Conservation (phyloP, 1,140 invertebrate species). For the Mya arenaria region DNA sequence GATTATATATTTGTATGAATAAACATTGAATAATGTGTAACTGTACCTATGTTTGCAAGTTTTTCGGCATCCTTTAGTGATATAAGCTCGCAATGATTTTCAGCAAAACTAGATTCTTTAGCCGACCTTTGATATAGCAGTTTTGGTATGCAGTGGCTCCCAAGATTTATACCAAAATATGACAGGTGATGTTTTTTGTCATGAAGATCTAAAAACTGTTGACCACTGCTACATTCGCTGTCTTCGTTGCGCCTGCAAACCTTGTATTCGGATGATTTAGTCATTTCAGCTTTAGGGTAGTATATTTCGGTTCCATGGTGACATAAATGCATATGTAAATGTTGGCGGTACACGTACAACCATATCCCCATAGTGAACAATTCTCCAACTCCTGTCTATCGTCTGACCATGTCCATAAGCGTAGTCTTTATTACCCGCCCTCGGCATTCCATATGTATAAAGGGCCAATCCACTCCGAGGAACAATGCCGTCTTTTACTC, state of each 20-base stretch:
- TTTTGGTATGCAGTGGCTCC: not conserved
- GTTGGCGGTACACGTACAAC: conserved; percentile 10
- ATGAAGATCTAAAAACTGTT: no score
- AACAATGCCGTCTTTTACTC: conserved; percentile 11
- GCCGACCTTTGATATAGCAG: not conserved
- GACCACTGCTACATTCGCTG: not conserved
- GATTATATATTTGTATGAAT: no score
- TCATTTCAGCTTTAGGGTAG: not conserved
- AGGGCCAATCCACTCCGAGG: not conserved
- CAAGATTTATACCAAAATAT: not conserved
- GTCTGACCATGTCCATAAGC: conserved; percentile 16
- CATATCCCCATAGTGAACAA: conserved; percentile 7
- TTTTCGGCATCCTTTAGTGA: not conserved
- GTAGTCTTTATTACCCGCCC: conserved; percentile 35
- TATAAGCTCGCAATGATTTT: not conserved
- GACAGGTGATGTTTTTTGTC: not conserved
- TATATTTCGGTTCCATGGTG: conserved; percentile 27
- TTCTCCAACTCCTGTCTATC: conserved; percentile 25
- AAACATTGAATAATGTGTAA: no score
- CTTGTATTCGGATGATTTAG: not conserved
- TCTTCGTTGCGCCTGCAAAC: conserved; percentile 30
- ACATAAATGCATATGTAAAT: conserved; percentile 4
- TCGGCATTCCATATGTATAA: conserved; percentile 49
- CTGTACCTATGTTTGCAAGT: not conserved
- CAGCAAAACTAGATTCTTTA: not conserved